phyloP scores from a whole-genome alignment of 2,113 vertebrate genomes.

The Aegithalos caudatus region DNA sequence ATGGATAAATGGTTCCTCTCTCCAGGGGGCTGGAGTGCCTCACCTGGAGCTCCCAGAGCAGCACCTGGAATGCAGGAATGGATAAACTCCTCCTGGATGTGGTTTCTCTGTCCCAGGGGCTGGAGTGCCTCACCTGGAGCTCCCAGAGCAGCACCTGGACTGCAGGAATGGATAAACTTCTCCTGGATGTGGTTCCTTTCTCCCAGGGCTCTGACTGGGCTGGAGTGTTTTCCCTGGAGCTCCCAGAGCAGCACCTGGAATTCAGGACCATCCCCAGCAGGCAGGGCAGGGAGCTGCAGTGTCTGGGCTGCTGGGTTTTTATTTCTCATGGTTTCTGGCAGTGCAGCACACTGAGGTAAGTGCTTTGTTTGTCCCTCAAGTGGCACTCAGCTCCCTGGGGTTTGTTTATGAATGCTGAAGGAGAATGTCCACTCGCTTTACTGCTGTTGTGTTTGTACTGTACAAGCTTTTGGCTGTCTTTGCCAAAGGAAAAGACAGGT shows the following conservation, averaged over 20 bases:
- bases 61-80: no score
- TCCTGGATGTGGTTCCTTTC: not conserved
- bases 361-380: constrained; percentile 36
- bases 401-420: not conserved
- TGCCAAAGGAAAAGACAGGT: constrained; percentile 25
- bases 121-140: no score
- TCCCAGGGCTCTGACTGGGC: not conserved
- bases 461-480: constrained; percentile 23
- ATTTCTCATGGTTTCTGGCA: constrained; percentile 27
- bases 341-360: constrained; percentile 6
- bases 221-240: not conserved
- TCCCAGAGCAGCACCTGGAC: no score
- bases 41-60: no score
- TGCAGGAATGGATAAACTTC: no score
- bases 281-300: not conserved
- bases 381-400: constrained; percentile 12
- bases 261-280: not conserved
- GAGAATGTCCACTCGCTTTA: not conserved
- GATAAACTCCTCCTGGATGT: no score
- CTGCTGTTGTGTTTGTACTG: not conserved
- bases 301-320: not conserved
- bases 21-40: no score
- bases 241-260: not conserved
- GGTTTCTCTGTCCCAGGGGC: no score
- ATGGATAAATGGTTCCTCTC: no score